phyloP scores from a whole-genome alignment of 1,140 invertebrate genomes.

The Forficula auricularia region DNA sequence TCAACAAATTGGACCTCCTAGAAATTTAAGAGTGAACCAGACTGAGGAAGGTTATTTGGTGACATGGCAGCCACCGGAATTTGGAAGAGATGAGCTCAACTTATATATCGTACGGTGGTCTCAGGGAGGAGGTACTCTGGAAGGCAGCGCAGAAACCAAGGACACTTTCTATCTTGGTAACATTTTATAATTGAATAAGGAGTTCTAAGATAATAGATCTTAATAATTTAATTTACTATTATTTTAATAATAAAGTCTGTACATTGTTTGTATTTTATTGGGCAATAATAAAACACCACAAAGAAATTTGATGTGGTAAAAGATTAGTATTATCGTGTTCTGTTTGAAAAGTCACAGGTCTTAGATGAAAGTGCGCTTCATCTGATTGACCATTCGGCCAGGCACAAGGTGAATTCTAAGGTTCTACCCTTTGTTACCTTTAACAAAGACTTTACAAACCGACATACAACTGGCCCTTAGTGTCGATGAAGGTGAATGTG shows the following conservation, averaged over 20 bases:
- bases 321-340: too few species aligned
- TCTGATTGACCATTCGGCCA: too few species aligned
- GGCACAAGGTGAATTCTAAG: too few species aligned
- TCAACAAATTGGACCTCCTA: slow-evolving; percentile 37
- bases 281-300: too few species aligned
- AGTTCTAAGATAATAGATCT: slow-evolving; percentile 1
- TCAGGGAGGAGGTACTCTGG: slow-evolving; percentile 34
- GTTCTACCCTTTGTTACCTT: too few species aligned
- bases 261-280: too few species aligned
- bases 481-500: too few species aligned
- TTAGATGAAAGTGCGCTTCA: too few species aligned
- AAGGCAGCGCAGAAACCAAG: slow-evolving; percentile 39
- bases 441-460: too few species aligned
- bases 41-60: slow-evolving; percentile 46
- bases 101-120: slow-evolving; percentile 43
- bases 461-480: too few species aligned
- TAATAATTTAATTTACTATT: background rate
- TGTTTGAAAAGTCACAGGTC: too few species aligned
- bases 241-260: background rate
- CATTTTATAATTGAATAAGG: slow-evolving; percentile 4
- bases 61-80: slow-evolving; percentile 48
- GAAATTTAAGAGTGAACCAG: slow-evolving; percentile 42
- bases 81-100: slow-evolving; percentile 34
- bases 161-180: slow-evolving; percentile 40
- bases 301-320: too few species aligned